Evolutionary conservation across 2,888 invertebrate genomes (phyloP).

Genomic region (Bombylius discolor): DNA sequence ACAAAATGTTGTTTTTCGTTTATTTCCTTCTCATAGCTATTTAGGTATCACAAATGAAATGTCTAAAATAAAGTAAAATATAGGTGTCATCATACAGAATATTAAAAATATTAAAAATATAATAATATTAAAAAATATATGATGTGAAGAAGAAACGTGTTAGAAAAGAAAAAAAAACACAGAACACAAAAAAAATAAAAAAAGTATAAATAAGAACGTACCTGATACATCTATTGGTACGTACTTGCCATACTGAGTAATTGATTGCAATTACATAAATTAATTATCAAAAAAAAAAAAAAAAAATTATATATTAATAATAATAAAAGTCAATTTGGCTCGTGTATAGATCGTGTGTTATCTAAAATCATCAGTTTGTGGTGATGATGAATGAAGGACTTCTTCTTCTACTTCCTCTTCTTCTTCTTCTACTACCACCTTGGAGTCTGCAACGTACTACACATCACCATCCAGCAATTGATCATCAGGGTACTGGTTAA

Average conservation of each 20-base stretch:
- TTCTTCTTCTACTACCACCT: conserved; percentile 4
- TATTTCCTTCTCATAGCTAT: conserved; percentile 37
- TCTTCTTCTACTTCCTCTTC: conserved; percentile 8
- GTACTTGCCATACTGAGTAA: not conserved
- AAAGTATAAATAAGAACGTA: conserved; percentile 16
- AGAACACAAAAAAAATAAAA: conserved; percentile 1
- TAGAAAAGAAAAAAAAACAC: not conserved
- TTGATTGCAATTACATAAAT: too few species aligned
- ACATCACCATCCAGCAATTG: conserved; percentile 18
- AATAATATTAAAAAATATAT: conserved; percentile 4
- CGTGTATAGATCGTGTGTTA: too few species aligned
- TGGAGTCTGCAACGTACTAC: conserved; percentile 6
- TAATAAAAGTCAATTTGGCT: not conserved
- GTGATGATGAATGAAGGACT: conserved; percentile 9
- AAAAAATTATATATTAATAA: not conserved
- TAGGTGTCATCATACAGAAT: not conserved
- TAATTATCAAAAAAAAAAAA: not conserved
- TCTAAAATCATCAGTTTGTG: conserved; percentile 1
- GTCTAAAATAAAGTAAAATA: not conserved
- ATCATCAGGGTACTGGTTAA: conserved; percentile 36
- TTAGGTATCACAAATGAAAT: conserved; percentile 24
- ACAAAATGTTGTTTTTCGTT: conserved; percentile 36
- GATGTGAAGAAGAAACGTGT: conserved; percentile 7
- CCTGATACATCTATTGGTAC: not conserved
- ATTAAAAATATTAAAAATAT: not conserved